These are phyloP conservation scores for Lasiurus borealis DNA, from an alignment of 2,113 vertebrate genomes.

Conservation along the genomic window DNA sequence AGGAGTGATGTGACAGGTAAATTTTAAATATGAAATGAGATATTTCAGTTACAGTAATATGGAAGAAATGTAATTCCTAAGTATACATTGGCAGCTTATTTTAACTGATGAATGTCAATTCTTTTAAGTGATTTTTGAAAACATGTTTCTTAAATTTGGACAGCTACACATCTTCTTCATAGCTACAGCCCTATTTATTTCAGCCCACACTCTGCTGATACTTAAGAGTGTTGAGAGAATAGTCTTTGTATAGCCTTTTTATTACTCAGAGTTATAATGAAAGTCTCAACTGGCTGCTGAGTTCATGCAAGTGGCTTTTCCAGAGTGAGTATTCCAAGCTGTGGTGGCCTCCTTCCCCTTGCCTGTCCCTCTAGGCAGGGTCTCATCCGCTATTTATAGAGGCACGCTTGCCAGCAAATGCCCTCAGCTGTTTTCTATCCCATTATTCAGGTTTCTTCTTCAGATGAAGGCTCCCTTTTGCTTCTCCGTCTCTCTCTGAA, in stretches of 20 bases:
- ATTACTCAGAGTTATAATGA: neutral
- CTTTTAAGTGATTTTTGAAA: neutral
- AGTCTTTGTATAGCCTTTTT: neutral
- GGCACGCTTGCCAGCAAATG: fast-evolving
- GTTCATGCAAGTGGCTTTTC: neutral
- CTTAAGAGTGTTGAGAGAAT: neutral
- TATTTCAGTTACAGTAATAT: neutral
- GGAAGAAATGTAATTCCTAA: neutral
- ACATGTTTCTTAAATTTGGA: too few relatives aligned
- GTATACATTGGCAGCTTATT: neutral
- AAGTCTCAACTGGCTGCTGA: neutral
- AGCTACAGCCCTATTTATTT: neutral
- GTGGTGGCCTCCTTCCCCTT: neutral
- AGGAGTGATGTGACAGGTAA: neutral
- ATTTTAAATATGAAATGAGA: neutral
- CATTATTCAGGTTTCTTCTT: neutral
- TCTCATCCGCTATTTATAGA: neutral
- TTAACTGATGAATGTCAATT: neutral
- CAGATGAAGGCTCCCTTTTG: neutral
- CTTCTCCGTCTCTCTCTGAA: neutral
- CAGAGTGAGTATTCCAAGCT: fast-evolving
- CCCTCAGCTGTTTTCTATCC: neutral
- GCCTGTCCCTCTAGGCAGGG: neutral
- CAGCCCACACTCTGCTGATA: neutral
- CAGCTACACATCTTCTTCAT: neutral